Evolutionary conservation across 2,888 invertebrate species (phyloP).

Genomic region (Lepeophtheirus nordmannii): DNA sequence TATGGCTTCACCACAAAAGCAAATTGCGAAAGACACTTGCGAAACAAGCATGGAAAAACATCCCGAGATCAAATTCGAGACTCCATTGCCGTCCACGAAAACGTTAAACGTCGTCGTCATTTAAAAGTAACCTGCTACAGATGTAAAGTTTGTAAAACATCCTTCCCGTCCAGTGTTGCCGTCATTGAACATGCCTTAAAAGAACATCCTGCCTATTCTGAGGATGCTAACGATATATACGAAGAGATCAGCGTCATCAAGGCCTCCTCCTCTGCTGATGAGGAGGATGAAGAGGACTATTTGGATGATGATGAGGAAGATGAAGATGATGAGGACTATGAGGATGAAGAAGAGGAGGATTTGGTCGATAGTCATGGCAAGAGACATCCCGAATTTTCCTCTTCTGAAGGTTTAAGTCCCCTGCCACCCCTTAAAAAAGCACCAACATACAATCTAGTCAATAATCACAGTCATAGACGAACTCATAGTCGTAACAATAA

Average conservation of each 20-base stretch:
- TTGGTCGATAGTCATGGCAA: slow-evolving; percentile 28
- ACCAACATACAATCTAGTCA: background rate
- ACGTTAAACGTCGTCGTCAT: slow-evolving; percentile 38
- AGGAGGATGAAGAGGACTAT: background rate
- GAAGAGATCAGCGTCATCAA: slow-evolving; percentile 10
- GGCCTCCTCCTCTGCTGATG: background rate
- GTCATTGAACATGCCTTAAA: slow-evolving; percentile 35
- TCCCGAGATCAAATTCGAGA: slow-evolving; percentile 74
- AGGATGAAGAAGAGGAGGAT: slow-evolving; percentile 37
- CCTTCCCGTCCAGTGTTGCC: slow-evolving; percentile 36
- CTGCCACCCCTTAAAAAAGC: background rate
- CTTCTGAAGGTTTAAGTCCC: background rate
- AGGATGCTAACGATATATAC: slow-evolving; percentile 17
- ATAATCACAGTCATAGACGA: background rate
- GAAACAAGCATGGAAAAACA: slow-evolving; percentile 73
- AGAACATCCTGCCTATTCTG: slow-evolving; percentile 31
- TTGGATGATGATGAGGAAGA: slow-evolving; percentile 38
- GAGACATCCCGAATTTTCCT: background rate
- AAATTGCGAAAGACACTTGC: slow-evolving; percentile 83
- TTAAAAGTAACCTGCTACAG: slow-evolving; percentile 29
- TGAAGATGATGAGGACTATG: slow-evolving; percentile 27
- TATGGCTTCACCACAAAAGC: slow-evolving; percentile 94
- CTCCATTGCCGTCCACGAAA: slow-evolving; percentile 69
- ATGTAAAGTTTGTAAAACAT: slow-evolving; percentile 34
- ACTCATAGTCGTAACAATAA: too few relatives aligned